phyloP scores from a whole-genome alignment of 2,113 vertebrate genomes.

The Ancistrus triradiatus region DNA sequence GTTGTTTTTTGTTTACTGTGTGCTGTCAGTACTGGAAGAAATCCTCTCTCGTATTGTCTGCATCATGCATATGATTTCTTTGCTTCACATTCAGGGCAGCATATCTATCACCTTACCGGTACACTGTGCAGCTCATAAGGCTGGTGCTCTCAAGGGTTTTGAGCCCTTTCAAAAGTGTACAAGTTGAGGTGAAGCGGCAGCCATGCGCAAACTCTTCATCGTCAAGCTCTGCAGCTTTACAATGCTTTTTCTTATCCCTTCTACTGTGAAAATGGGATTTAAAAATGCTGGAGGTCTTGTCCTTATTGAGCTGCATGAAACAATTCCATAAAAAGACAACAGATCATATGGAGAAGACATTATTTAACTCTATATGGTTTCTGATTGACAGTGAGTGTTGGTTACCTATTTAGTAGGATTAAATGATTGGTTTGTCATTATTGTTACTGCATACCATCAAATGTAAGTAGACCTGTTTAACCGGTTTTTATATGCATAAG shows the following conservation, averaged over 20 bases:
- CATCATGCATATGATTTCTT: constrained; percentile 1
- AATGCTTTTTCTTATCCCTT: constrained; percentile 4
- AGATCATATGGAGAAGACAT: too few species aligned
- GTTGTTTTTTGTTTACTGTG: not conserved
- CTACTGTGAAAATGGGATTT: constrained; percentile 5
- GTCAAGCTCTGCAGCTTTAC: constrained; percentile 17
- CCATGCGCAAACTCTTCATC: constrained; percentile 4
- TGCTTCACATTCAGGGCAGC: not conserved
- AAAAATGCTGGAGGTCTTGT: constrained; percentile 16
- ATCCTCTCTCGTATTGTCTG: not conserved
- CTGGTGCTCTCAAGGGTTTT: not conserved
- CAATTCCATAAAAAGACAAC: not conserved
- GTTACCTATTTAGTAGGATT: too few species aligned
- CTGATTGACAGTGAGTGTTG: too few species aligned
- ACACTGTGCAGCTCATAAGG: not conserved
- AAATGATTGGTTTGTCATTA: too few species aligned
- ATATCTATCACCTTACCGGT: not conserved
- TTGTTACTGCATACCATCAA: too few species aligned
- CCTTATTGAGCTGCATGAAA: not conserved
- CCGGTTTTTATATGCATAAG: too few species aligned
- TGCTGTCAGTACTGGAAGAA: not conserved
- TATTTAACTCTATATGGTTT: too few species aligned
- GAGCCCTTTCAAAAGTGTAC: constrained; percentile 17
- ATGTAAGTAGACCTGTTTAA: too few species aligned
- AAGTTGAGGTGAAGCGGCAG: constrained; percentile 24